Conservation (phyloP, 2,113 vertebrate genomes). For the Cebus imitator region DNA sequence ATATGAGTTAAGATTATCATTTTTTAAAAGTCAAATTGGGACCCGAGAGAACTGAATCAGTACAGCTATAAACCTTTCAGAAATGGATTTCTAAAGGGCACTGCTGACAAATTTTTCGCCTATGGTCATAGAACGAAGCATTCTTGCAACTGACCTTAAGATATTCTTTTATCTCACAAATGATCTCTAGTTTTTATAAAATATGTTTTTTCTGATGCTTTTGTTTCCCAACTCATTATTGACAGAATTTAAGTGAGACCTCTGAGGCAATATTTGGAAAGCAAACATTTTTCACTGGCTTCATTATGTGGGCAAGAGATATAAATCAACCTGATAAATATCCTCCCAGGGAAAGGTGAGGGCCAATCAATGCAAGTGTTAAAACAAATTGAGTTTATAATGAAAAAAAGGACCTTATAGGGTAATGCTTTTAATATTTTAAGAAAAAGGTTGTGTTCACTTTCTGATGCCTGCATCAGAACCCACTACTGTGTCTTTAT, state of each 20-base stretch:
- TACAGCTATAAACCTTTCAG: not conserved
- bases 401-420: not conserved
- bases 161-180: slow-evolving; percentile 60
- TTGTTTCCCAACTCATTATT: not conserved
- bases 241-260: not conserved
- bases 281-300: slow-evolving; percentile 56
- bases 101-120: not conserved
- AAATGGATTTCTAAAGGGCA: slow-evolving; percentile 26
- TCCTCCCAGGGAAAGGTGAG: not conserved
- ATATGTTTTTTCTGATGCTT: not conserved
- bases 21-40: not conserved
- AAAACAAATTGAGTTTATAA: not conserved
- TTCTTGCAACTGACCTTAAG: slow-evolving; percentile 23
- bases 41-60: not conserved
- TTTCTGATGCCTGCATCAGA: not conserved
- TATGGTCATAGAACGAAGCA: not conserved
- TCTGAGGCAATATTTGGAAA: not conserved
- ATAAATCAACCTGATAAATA: slow-evolving; percentile 68
- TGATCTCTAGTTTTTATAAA: slow-evolving; percentile 27
- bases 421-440: not conserved
- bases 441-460: not conserved
- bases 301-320: not conserved
- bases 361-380: not conserved
- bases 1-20: not conserved
- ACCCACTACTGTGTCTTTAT: not conserved